A percentile compares a stretch with the other conserved stretches of the same genome.
phyloP scores from a whole-genome alignment of 23 tunicate species.

The Botrylloides violaceus region DNA sequence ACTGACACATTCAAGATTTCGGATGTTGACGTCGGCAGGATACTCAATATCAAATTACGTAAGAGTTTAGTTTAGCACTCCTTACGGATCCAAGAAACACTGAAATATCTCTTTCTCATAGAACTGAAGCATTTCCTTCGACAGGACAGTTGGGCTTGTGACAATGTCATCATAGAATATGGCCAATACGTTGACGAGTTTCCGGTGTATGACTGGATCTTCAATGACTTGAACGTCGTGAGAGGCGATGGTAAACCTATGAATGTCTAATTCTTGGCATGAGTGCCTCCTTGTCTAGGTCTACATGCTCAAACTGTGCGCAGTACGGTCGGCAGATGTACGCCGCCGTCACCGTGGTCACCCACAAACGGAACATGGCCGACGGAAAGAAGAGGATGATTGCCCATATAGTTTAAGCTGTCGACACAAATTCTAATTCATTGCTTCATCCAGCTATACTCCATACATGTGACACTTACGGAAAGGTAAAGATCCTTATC shows the following conservation, averaged over 20 bases:
- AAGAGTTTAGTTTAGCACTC: too few relatives aligned
- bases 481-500: not conserved
- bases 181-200: not conserved
- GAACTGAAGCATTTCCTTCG: not conserved
- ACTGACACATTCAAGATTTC: constrained; percentile 21
- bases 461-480: constrained; percentile 9
- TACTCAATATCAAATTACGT: constrained; percentile 27
- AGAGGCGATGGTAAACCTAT: constrained; percentile 21
- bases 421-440: too few relatives aligned
- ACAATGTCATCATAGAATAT: constrained; percentile 15
- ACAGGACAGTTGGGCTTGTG: constrained; percentile 35
- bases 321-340: too few relatives aligned
- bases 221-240: constrained; percentile 3
- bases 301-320: too few relatives aligned
- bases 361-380: too few relatives aligned
- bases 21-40: constrained; percentile 38
- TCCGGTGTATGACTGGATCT: constrained; percentile 36
- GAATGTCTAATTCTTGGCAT: not conserved
- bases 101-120: too few relatives aligned
- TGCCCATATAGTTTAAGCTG: too few relatives aligned
- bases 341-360: too few relatives aligned
- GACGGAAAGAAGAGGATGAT: too few relatives aligned
- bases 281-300: too few relatives aligned
- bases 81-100: too few relatives aligned
- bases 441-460: constrained; percentile 30